These are phyloP conservation scores for Hirudinaria manillensis DNA, from an alignment of 2,888 invertebrate genomes.

Conservation along the genomic window DNA sequence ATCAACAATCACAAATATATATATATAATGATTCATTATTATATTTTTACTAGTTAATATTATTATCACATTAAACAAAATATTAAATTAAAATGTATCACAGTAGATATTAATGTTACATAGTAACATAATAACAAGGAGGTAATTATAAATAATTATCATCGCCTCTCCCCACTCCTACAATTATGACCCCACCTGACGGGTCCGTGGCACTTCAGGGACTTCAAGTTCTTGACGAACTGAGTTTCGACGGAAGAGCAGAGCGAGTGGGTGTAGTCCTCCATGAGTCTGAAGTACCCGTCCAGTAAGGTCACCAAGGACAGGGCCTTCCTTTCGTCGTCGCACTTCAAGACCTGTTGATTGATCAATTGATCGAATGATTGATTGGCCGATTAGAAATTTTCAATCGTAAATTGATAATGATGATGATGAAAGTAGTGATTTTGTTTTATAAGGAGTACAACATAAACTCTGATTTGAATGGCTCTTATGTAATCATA, in stretches of 20 bases:
- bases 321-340: conserved; percentile 13
- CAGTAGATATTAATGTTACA: too few relatives aligned
- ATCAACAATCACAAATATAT: too few relatives aligned
- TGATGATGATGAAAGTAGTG: not conserved
- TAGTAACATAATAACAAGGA: not conserved
- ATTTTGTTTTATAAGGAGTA: too few relatives aligned
- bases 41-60: too few relatives aligned
- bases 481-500: too few relatives aligned
- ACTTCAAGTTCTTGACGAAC: conserved; percentile 26
- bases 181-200: conserved; percentile 31
- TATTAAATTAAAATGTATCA: too few relatives aligned
- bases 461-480: too few relatives aligned
- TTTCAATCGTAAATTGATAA: too few relatives aligned
- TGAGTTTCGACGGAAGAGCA: conserved; percentile 32
- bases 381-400: not conserved
- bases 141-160: not conserved
- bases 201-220: conserved; percentile 36
- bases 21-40: too few relatives aligned
- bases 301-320: conserved; percentile 36
- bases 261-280: conserved; percentile 33
- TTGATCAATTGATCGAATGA: not conserved
- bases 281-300: conserved; percentile 36
- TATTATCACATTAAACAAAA: too few relatives aligned
- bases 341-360: conserved; percentile 30
- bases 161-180: too few relatives aligned